phyloP scores from a whole-genome alignment of 1,140 invertebrate genomes.

The Danaus plexippus region DNA sequence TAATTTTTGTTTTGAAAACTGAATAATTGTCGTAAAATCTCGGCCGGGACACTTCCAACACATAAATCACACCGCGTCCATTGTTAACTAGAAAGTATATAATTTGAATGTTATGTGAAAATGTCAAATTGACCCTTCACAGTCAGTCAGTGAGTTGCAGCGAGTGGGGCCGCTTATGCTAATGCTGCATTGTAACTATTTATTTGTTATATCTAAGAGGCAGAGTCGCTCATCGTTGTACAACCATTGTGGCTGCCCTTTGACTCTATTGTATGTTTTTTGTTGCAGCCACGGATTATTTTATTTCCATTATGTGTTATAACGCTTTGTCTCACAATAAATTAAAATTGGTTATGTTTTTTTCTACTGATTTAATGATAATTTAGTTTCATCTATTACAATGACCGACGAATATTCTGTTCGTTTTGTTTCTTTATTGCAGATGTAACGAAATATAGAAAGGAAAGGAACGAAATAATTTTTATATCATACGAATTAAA shows the following conservation, averaged over 20 bases:
- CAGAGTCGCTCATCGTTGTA: conserved; percentile 6
- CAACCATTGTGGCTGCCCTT: conserved; percentile 61
- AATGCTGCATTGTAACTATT: conserved; percentile 58
- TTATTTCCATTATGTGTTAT: conserved; percentile 64
- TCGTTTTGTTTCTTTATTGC: background rate
- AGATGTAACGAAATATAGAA: too few species aligned
- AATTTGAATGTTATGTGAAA: conserved; percentile 33
- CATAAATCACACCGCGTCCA: conserved; percentile 13
- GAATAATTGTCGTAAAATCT: too few species aligned
- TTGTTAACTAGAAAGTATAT: conserved; percentile 32
- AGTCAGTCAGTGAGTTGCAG: conserved; percentile 27
- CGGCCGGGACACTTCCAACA: too few species aligned
- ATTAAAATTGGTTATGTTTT: conserved; percentile 30
- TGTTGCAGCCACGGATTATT: conserved; percentile 57
- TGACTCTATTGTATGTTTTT: conserved; percentile 69
- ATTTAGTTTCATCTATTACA: background rate
- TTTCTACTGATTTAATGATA: conserved; percentile 1
- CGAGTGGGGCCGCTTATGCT: conserved; percentile 51
- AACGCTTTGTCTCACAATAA: conserved; percentile 46
- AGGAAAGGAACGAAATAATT: too few species aligned
- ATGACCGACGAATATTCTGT: background rate
- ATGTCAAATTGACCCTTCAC: conserved; percentile 44
- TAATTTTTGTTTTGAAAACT: too few species aligned
- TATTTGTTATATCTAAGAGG: conserved; percentile 57
- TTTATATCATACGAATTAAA: background rate